phyloP scores from a whole-genome alignment of 2,888 invertebrate genomes.

The Eupithecia tripunctaria region DNA sequence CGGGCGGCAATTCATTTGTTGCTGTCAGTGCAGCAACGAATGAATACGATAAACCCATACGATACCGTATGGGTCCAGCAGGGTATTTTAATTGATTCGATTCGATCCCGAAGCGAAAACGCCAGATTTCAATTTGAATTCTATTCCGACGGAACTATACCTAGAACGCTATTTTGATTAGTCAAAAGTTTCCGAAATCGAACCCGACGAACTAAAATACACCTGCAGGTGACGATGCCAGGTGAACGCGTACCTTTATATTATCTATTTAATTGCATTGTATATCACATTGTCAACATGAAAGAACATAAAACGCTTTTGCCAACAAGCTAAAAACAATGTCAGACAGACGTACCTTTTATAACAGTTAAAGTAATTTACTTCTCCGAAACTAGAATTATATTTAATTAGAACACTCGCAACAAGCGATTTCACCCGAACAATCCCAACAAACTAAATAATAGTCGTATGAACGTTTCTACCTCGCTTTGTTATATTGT shows the following conservation, averaged over 20 bases:
- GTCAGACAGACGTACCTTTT: conserved; percentile 7
- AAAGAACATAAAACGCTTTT: not conserved
- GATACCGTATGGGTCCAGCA: too few species aligned
- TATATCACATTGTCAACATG: not conserved
- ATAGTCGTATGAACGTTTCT: conserved; percentile 13
- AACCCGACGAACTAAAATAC: too few species aligned
- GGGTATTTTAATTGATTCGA: too few species aligned
- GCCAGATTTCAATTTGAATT: too few species aligned
- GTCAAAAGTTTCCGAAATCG: too few species aligned
- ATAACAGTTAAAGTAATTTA: conserved; percentile 3
- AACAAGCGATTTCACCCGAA: not conserved
- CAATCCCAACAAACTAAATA: conserved; percentile 19
- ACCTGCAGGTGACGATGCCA: too few species aligned
- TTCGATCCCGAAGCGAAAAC: too few species aligned
- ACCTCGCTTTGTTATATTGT: not conserved
- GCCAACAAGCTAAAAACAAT: conserved; percentile 1
- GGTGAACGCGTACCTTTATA: not conserved
- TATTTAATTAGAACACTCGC: conserved; percentile 19
- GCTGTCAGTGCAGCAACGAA: too few species aligned
- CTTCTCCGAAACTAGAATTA: conserved; percentile 14
- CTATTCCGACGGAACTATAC: too few species aligned
- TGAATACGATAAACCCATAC: too few species aligned
- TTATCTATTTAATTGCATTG: not conserved
- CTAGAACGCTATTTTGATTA: too few species aligned
- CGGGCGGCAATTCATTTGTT: too few species aligned